Conservation (phyloP, 2,797 vertebrate genomes). For the Selene dorsalis region DNA sequence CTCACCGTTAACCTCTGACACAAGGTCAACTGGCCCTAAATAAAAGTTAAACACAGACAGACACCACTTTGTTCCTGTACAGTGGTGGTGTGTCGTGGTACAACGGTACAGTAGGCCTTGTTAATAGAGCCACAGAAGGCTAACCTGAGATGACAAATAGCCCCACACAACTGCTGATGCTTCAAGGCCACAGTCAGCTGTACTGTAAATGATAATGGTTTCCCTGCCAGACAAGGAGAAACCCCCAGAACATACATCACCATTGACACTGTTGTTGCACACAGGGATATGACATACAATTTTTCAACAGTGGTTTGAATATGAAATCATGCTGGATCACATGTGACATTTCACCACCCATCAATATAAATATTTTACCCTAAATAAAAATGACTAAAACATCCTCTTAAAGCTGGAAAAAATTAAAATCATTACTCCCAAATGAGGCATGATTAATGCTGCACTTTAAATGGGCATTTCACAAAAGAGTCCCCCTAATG, state of each 20-base stretch:
- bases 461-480: conserved; percentile 53
- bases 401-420: neutral
- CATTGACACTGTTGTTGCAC: conserved; percentile 22
- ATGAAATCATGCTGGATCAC: neutral
- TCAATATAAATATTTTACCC: neutral
- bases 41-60: neutral
- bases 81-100: conserved; percentile 33
- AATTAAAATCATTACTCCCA: conserved; percentile 28
- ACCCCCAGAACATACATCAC: conserved; percentile 41
- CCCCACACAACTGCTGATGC: conserved; percentile 50
- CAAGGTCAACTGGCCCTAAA: neutral
- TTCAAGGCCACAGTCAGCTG: conserved; percentile 56
- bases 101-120: conserved; percentile 38
- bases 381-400: neutral
- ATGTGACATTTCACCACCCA: neutral
- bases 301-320: neutral
- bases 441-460: conserved; percentile 51
- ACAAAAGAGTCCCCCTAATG: conserved; percentile 56
- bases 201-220: conserved; percentile 55
- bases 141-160: conserved; percentile 67
- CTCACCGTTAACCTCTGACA: neutral
- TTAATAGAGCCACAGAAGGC: conserved; percentile 62
- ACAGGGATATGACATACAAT: neutral
- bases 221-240: conserved; percentile 52
- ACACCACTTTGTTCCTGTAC: conserved; percentile 20